A percentile compares a stretch with the other conserved stretches of the same genome.
These are phyloP conservation scores for Muscina levida DNA, from an alignment of 2,888 invertebrate genomes.

Conservation along the genomic window DNA sequence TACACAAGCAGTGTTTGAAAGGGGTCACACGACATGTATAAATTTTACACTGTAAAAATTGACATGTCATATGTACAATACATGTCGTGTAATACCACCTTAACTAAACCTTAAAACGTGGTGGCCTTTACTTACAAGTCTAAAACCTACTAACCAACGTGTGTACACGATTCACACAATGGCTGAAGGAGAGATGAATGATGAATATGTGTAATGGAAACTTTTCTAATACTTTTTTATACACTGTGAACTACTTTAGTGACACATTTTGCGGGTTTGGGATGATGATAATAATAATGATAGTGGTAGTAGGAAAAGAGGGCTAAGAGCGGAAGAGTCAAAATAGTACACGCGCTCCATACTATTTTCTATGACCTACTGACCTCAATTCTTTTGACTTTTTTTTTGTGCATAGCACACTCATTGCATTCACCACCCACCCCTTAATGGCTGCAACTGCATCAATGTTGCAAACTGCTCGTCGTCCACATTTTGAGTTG, in stretches of 20 bases:
- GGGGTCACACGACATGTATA: no score
- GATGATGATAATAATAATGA: neutral
- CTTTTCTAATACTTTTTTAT: conserved; percentile 4
- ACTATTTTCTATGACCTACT: conserved; percentile 46
- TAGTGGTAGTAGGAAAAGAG: neutral
- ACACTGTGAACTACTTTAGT: conserved; percentile 27
- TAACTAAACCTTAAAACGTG: conserved; percentile 19
- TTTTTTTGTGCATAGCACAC: neutral
- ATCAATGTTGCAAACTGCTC: neutral
- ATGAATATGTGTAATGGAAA: neutral
- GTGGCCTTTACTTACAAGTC: conserved; percentile 24
- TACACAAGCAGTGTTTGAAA: no score
- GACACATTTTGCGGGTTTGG: conserved; percentile 29
- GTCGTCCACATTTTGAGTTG: neutral
- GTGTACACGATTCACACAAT: conserved; percentile 1
- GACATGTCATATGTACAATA: no score
- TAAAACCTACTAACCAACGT: no score
- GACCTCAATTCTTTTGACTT: conserved; percentile 47
- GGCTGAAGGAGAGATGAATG: neutral
- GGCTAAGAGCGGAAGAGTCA: neutral
- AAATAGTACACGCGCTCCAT: conserved; percentile 10
- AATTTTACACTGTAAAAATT: no score
- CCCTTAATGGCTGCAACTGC: neutral
- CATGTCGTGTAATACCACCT: no score
- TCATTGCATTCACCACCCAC: neutral